Percentiles rank a stretch among this genome's conserved stretches.
Evolutionary conservation across 1,140 invertebrate genomes (phyloP).

Genomic region (Caerostris extrusa): DNA sequence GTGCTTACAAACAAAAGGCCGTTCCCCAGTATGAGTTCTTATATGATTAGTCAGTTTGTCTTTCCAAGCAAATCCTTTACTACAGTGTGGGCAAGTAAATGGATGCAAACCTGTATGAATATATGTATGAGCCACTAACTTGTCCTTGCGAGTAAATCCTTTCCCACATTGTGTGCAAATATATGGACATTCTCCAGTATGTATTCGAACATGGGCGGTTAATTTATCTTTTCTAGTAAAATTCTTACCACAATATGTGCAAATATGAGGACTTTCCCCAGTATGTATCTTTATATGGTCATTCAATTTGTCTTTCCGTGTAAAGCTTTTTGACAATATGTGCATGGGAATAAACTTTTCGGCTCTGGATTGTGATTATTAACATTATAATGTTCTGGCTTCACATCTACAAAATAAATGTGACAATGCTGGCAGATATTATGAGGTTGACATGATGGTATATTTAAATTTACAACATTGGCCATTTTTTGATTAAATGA

Average conservation of each 20-base stretch:
- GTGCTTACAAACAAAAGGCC: conserved; percentile 82
- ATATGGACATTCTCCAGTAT: conserved; percentile 97
- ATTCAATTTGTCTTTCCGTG: conserved; percentile 78
- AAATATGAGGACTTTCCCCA: conserved; percentile 84
- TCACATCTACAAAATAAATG: conserved; percentile 74
- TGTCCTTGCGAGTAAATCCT: conserved; percentile 85
- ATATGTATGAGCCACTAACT: conserved; percentile 90
- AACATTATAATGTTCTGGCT: conserved; percentile 63
- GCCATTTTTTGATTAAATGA: conserved; percentile 20
- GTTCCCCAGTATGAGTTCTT: conserved; percentile 81
- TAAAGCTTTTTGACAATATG: conserved; percentile 78
- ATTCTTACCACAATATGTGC: conserved; percentile 86
- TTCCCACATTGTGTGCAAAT: conserved; percentile 88
- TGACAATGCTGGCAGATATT: conserved; percentile 73
- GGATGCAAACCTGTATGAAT: conserved; percentile 99
- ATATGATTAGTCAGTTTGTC: conserved; percentile 85
- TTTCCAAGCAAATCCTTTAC: conserved; percentile 74
- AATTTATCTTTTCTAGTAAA: conserved; percentile 89
- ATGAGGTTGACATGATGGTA: conserved; percentile 67
- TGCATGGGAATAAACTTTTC: conserved; percentile 66
- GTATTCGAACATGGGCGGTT: conserved; percentile 95
- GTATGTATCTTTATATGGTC: conserved; percentile 84
- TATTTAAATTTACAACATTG: conserved; percentile 75
- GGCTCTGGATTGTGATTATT: conserved; percentile 44
- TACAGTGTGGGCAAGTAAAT: conserved; percentile 83